Evolutionary conservation across 2,888 invertebrate genomes (phyloP).

Genomic region (Cerceris ruficornis): DNA sequence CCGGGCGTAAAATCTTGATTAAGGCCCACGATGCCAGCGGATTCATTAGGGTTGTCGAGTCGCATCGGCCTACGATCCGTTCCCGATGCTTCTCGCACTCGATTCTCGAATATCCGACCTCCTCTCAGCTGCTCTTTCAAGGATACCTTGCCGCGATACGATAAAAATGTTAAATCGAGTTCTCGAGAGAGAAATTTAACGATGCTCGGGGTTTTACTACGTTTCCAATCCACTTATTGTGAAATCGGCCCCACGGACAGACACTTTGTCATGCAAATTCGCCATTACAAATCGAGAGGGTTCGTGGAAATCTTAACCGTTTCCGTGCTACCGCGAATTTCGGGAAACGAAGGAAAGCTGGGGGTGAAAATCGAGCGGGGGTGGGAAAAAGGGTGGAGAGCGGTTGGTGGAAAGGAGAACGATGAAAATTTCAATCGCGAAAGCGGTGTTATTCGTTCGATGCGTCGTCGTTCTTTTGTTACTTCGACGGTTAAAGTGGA

Average conservation of each 20-base stretch:
- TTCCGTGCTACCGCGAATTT: slow-evolving; percentile 15
- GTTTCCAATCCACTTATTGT: slow-evolving; percentile 49
- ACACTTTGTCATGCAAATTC: slow-evolving; percentile 66
- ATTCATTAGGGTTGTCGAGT: slow-evolving; percentile 2
- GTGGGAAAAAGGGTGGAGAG: slow-evolving; percentile 5
- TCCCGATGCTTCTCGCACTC: slow-evolving; percentile 4
- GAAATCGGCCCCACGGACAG: slow-evolving; percentile 18
- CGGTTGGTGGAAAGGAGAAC: slow-evolving; percentile 50
- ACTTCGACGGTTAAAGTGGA: slow-evolving; percentile 29
- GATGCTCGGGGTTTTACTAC: slow-evolving; percentile 27
- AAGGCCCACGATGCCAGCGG: background rate
- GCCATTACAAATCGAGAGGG: slow-evolving; percentile 36
- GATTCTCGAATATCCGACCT: background rate
- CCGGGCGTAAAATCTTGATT: slow-evolving; percentile 6
- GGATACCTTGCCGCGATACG: slow-evolving; percentile 22
- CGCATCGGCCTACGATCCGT: background rate
- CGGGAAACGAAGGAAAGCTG: slow-evolving; percentile 16
- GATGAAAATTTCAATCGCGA: slow-evolving; percentile 63
- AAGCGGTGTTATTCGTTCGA: slow-evolving; percentile 27
- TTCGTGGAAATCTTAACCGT: slow-evolving; percentile 52
- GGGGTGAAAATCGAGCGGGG: slow-evolving; percentile 28
- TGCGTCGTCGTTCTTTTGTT: slow-evolving; percentile 34
- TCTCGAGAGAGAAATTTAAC: slow-evolving; percentile 37
- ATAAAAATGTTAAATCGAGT: slow-evolving; percentile 51
- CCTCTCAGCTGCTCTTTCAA: slow-evolving; percentile 24